Evolutionary conservation across 2,888 invertebrate species (phyloP), one percentile per base, ranked within the genome.

Genomic region (Rhingia rostrata): DNA sequence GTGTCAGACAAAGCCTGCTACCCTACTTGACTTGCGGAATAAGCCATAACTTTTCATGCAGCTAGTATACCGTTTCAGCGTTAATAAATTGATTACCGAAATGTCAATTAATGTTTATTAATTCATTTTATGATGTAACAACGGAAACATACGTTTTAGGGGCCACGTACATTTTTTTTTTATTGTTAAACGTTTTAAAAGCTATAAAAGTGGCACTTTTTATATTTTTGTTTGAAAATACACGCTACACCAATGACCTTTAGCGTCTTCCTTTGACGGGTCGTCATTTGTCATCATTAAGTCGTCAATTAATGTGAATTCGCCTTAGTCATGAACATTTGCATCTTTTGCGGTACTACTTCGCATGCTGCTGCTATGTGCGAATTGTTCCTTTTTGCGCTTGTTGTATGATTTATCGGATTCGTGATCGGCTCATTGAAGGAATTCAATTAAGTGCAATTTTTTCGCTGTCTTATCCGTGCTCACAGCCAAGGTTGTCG

Each of bases 341-440:
- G 66, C 82, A 82, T 82, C 61, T 82, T 66, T 60, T 33, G 49
- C 41, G 49, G 51, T 49, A 56, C 58, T 14, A 41, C 10, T 81
- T 69, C 45, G 56, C 37, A 51, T 43, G 54, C 7, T 49, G 10
- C 45, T 43, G 49, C 30, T 45, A 35, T n/a, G 6, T 53, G 35
- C 22, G 43, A 43, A 53, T 39, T 32, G 37, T 56, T 12, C 22
- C 14, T 45, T 58, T 35, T 4, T 45, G 43, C 22, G 37, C 37
- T 78, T 39, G 63, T 63, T 60, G 33, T 60, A 72, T 82, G 82
- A 82, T 82, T 82, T 78, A 82, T 82, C 78, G 37, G 54, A 61
- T 66, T 82, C 82, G 82, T 82, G 82, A 82, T 82, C 82, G 43
- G 41, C 66, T 66, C 82, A 82, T 82, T 78, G 78, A 78, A 61